Evolutionary conservation across 2,888 invertebrate species (phyloP).

Genomic region (Fragum whitleyi): DNA sequence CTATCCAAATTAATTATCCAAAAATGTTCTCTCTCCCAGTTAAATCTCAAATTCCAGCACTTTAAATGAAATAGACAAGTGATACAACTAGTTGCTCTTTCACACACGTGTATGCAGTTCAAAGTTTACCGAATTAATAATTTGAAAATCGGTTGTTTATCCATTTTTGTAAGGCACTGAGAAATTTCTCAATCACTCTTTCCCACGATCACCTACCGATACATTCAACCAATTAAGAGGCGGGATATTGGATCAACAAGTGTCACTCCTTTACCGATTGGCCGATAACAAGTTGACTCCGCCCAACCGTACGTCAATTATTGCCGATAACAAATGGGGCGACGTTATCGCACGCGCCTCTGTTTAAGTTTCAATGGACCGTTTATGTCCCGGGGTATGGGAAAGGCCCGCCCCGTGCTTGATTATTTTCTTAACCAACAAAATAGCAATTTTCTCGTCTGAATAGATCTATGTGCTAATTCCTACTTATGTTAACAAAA

Average conservation of each 20-base stretch:
- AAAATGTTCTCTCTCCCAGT: neutral
- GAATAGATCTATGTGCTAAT: conserved; percentile 60
- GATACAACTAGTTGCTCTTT: conserved; percentile 27
- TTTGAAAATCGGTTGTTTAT: conserved; percentile 16
- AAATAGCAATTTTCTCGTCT: conserved; percentile 61
- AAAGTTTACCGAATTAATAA: conserved; percentile 27
- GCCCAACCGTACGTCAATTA: conserved; percentile 50
- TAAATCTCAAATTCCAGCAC: neutral
- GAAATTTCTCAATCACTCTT: conserved; percentile 76
- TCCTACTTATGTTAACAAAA: conserved; percentile 63
- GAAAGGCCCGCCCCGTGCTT: conserved; percentile 58
- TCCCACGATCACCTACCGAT: conserved; percentile 80
- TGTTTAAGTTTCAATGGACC: conserved; percentile 49
- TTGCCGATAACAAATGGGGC: conserved; percentile 52
- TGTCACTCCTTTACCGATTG: conserved; percentile 49
- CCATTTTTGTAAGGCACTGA: conserved; percentile 69
- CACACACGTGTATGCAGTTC: conserved; percentile 11
- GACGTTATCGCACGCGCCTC: conserved; percentile 64
- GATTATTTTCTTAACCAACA: conserved; percentile 51
- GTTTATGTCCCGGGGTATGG: conserved; percentile 49
- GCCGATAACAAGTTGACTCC: conserved; percentile 20
- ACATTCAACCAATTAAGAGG: conserved; percentile 72
- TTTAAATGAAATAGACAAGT: no score
- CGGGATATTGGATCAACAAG: conserved; percentile 55
- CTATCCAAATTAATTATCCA: conserved; percentile 19